A percentile compares a stretch with the other conserved stretches of the same genome.
Conservation (phyloP, 2,888 invertebrate species). For the Dione juno region DNA sequence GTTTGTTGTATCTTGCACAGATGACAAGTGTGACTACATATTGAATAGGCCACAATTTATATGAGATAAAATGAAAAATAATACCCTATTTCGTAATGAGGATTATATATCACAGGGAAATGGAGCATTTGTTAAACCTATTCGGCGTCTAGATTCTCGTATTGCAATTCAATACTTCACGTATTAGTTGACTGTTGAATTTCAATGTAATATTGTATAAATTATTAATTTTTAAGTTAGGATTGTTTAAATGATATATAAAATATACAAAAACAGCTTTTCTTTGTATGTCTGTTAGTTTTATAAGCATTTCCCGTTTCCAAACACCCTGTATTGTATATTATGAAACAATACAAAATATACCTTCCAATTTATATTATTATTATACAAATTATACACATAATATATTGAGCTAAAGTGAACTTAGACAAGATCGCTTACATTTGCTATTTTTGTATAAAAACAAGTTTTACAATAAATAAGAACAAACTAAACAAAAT, state of each 20-base stretch:
- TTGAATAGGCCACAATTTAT: constrained; percentile 65
- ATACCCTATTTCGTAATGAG: constrained; percentile 68
- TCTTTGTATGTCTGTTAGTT: too few species aligned
- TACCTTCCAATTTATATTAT: neutral
- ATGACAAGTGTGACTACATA: constrained; percentile 59
- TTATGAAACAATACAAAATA: too few species aligned
- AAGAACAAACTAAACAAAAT: neutral
- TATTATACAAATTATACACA: neutral
- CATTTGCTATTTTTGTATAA: neutral
- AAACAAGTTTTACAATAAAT: constrained; percentile 7
- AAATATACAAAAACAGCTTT: too few species aligned
- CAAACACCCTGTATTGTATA: too few species aligned
- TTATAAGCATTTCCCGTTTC: too few species aligned
- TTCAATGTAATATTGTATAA: neutral
- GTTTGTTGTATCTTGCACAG: constrained; percentile 44
- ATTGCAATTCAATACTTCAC: constrained; percentile 44
- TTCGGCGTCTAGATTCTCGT: constrained; percentile 47
- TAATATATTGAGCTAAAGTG: neutral
- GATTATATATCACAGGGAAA: constrained; percentile 64
- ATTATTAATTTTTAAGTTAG: too few species aligned
- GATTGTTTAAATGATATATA: too few species aligned
- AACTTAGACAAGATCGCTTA: neutral
- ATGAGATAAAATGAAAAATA: constrained; percentile 73
- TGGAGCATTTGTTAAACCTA: constrained; percentile 59
- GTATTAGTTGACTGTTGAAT: constrained; percentile 23